Percentiles rank a stretch among this genome's conserved stretches.
These are phyloP conservation scores for Leptobrachium leishanense DNA, from an alignment of 2,113 vertebrate genomes.

Conservation along the genomic window DNA sequence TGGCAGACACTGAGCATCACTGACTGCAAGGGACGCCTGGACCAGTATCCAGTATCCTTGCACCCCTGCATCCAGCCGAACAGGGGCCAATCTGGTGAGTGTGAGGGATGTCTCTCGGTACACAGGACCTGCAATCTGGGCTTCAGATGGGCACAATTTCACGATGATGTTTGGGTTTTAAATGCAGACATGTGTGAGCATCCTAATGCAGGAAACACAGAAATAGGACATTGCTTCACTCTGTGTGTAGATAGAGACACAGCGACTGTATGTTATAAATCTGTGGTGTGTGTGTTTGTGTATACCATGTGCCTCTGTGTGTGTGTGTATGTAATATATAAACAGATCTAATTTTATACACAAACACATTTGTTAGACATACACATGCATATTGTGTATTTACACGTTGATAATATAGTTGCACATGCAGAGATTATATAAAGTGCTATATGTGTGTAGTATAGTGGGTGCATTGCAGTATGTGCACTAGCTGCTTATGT, in stretches of 20 bases:
- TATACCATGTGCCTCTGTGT: too few relatives aligned
- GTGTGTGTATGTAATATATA: too few relatives aligned
- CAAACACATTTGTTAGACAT: not conserved
- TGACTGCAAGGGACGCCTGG: not conserved
- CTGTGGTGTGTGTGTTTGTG: too few relatives aligned
- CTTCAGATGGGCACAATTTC: not conserved
- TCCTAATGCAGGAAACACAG: too few relatives aligned
- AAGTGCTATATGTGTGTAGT: not conserved
- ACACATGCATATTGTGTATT: not conserved
- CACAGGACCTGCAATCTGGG: not conserved
- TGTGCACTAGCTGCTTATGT: too few relatives aligned
- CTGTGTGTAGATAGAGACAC: too few relatives aligned
- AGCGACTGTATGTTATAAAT: too few relatives aligned
- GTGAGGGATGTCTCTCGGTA: not conserved
- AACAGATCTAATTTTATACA: too few relatives aligned
- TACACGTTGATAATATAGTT: not conserved
- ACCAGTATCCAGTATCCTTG: too few relatives aligned
- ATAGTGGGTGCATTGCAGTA: too few relatives aligned
- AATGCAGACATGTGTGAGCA: not conserved
- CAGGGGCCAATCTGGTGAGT: not conserved
- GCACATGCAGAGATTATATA: too few relatives aligned
- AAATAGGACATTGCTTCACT: too few relatives aligned
- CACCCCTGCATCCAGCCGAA: not conserved
- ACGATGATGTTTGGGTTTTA: not conserved
- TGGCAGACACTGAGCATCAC: not conserved